A percentile compares a stretch with the other conserved stretches of the same genome.
phyloP scores from a whole-genome alignment of 2,113 vertebrate genomes.

The Telmatochromis sp. region DNA sequence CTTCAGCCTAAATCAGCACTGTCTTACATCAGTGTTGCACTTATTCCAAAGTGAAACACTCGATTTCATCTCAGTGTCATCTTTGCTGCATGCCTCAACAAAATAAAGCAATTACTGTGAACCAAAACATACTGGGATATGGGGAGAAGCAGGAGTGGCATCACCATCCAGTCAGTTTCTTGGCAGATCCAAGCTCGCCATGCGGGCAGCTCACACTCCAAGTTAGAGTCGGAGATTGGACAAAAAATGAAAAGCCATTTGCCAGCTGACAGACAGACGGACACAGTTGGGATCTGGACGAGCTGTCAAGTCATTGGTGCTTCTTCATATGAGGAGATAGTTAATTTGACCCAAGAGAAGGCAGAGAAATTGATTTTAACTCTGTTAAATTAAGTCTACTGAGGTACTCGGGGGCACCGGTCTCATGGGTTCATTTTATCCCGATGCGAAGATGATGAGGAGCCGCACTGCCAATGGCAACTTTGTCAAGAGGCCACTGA shows the following conservation, averaged over 20 bases:
- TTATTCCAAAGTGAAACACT: neutral
- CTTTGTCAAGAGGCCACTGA: constrained; percentile 44
- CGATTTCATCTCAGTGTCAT: neutral
- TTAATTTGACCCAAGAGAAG: constrained; percentile 59
- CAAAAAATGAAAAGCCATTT: neutral
- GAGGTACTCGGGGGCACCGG: constrained; percentile 37
- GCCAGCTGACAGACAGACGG: constrained; percentile 30
- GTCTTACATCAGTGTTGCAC: constrained; percentile 14
- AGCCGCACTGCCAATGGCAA: constrained; percentile 38
- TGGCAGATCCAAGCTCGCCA: constrained; percentile 23
- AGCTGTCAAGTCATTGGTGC: constrained; percentile 38
- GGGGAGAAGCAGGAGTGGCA: neutral
- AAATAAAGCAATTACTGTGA: constrained; percentile 43
- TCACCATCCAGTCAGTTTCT: neutral
- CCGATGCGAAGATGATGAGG: constrained; percentile 51
- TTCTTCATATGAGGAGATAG: constrained; percentile 38
- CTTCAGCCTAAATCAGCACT: neutral
- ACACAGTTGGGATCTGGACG: constrained; percentile 28
- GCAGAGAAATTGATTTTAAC: constrained; percentile 60
- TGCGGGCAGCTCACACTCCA: constrained; percentile 8
- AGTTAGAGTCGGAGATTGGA: constrained; percentile 17
- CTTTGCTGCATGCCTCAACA: neutral
- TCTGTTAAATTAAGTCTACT: constrained; percentile 56
- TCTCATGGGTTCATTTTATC: constrained; percentile 48
- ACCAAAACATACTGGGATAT: constrained; percentile 1